Base-by-base conservation (phyloP, 1,140 invertebrate species). In the Subanguina moxae region DNA sequence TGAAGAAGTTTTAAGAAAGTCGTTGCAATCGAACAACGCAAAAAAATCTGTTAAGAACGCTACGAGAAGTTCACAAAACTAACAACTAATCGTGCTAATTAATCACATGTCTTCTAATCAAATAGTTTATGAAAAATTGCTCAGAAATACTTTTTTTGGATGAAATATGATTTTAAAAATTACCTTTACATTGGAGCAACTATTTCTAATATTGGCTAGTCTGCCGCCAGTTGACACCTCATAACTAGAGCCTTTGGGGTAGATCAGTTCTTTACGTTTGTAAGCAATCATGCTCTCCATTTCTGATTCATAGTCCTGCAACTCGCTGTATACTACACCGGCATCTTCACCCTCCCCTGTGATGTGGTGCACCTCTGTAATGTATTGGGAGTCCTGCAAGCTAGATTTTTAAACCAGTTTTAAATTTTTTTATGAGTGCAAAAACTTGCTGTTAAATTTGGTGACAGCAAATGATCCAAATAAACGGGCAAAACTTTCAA, bases 321-420 rank as follows among this genome's bases (percentile, higher is more conserved):
- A 93, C 85, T 95, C 92, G 83, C 90, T 91, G 82, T 94, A 95
- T 0, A 94, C 91, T 30, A 94, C 90, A 38, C 93, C 93, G 38
- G 89, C 90, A 86, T 95, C 89, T 75, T 91, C 88, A 1, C 91
- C 93, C 70, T 91, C 87, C 1, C 88, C 89, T 80, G 90, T 91
- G 57, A 94, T 87, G 82, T 94, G 92, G 84, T 95, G 90, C 1
- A 95, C 91, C 85, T 95, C 92, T 17, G 92, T 94, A 13, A 88
- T 83, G 84, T 89, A 95, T 1, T 87, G 90, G 88, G 67, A 85
- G 73, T 92, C 88, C 89, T 89, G 62, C 17, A 19, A 52, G 17
- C 23, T 7, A 52, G 8, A 52, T 7, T 52, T 25, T 25, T 52
- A 15, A 21, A 52, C 23, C 8, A 52, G 17, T 5, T 3, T 11